Evolutionary conservation across 1,140 invertebrate species (phyloP), one percentile per base, ranked within the genome.

Genomic region (Ditylenchus dipsaci): DNA sequence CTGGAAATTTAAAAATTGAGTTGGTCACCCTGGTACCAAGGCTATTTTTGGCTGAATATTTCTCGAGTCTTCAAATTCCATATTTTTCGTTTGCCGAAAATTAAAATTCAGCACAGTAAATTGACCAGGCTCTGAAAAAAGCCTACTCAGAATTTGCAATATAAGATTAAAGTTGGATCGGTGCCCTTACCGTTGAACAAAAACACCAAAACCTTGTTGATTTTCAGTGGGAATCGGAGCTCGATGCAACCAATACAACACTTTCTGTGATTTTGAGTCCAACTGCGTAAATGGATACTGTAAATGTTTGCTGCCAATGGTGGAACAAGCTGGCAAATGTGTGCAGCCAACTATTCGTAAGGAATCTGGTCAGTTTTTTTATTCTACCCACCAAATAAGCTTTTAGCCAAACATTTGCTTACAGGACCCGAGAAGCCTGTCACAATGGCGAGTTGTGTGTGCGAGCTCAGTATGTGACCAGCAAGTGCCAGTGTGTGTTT

Each of bases 401-500:
- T 45, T 45, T 45, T 45, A 45, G n/a, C 11, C 43, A 11, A 45
- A 13, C 11, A n/a, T 45, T 13, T 45, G 11, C 9, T 27, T 29
- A 66, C 42, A 82, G 78, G 81, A 26, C 81, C 81, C 19, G 79
- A 33, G 79, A 81, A 27, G 65, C 74, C 7, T 81, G 79, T 66
- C 78, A 82, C 33, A 65, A 73, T 26, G 79, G 78, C 19, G 72
- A 81, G 58, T 56, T 74, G 15, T 81, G 79, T 63, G 43, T 21
- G 11, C 67, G 64, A 56, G 79, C 7, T 75, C 79, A n/a, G 58
- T 83, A 26, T 81, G 79, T 63, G 74, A 81, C 60, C 23, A 47
- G 15, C 61, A 74, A 42, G 80, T 82, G 29, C 80, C 78, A 13
- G 70, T 83, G 30, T 81, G 79, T 64, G 79, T 81, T n/a, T 81